Base-by-base conservation (phyloP, 2,113 vertebrate species). In the Lophochroa leadbeateri region DNA sequence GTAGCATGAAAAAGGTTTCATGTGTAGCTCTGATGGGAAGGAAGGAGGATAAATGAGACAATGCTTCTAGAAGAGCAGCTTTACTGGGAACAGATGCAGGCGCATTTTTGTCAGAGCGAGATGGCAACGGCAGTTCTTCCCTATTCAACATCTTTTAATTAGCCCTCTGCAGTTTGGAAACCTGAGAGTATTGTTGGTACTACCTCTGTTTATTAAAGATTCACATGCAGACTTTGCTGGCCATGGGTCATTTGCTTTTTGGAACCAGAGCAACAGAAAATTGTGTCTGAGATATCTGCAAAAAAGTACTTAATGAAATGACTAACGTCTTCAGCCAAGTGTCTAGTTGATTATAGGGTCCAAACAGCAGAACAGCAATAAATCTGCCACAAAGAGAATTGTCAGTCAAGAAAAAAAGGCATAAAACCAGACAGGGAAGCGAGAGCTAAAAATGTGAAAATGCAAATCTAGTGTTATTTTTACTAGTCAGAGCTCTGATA, bases 201-300 rank as follows among this genome's bases (percentile, higher is more conserved):
- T 90, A 92, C 55, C 60, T 96, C 97, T 96, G 84, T 94, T 97
- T 96, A 94, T 96, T 95, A 97, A 94, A 80, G 92, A 96, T 97
- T 95, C 82, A 95, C 93, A 96, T 87, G 96, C 95, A 93, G 86
- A 75, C 83, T 96, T 90, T 21, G 58, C 65, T 76, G 47, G 92
- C 90, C 58, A 96, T 80, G 74, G 92, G 83, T 95, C 91, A 96
- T 96, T 97, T 92, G 88, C 24, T 96, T 86, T 96, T 94, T 97
- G 88, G 87, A 96, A 96, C 35, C 55, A 90, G n/a, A 86, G 79
- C 80, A 94, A 97, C 46, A 77, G 85, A 74, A 96, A 97, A 91
- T 64, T 92, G 72, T 86, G 86, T 57, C 78, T 74, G 75, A 96
- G 91, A 94, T 83, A 85, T 86, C 70, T 86, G 76, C 43, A 71